Conservation (phyloP, 2,888 invertebrate species). For the Pachymerium ferrugineum region DNA sequence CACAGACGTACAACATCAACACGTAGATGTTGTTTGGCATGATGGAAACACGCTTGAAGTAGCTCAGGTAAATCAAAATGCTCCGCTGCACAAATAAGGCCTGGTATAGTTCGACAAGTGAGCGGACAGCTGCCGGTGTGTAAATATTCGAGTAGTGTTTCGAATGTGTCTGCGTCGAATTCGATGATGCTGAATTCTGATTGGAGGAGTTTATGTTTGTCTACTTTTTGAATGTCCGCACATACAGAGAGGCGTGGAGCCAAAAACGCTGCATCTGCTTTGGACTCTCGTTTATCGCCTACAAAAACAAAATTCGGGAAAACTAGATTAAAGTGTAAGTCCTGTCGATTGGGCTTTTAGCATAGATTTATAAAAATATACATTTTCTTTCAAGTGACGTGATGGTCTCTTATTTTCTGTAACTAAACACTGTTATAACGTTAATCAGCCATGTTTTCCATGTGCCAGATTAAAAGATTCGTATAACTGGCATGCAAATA, state of each 20-base stretch:
- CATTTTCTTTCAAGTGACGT: too few species aligned
- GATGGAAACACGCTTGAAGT: conserved; percentile 89
- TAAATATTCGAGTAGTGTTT: conserved; percentile 81
- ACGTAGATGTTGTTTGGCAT: conserved; percentile 85
- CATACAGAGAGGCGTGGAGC: conserved; percentile 82
- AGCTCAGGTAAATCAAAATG: conserved; percentile 89
- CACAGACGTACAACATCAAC: conserved; percentile 70
- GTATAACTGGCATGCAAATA: too few species aligned
- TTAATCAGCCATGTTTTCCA: too few species aligned
- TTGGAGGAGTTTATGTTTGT: conserved; percentile 82
- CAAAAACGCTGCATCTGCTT: conserved; percentile 32
- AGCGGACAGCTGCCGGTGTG: conserved; percentile 88
- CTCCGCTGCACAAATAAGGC: conserved; percentile 87
- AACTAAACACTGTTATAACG: too few species aligned
- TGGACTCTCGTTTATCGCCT: conserved; percentile 33
- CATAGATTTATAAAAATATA: too few species aligned
- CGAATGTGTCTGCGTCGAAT: conserved; percentile 89
- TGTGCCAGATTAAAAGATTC: too few species aligned
- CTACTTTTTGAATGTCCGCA: conserved; percentile 90
- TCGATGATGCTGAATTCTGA: conserved; percentile 93
- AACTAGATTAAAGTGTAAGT: too few species aligned
- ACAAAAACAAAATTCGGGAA: conserved; percentile 3
- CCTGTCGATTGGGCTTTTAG: too few species aligned
- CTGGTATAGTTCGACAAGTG: conserved; percentile 86
- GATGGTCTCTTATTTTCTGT: too few species aligned